Evolutionary conservation across 1,140 invertebrate genomes (phyloP).

Genomic region (Oryctes rhinoceros): DNA sequence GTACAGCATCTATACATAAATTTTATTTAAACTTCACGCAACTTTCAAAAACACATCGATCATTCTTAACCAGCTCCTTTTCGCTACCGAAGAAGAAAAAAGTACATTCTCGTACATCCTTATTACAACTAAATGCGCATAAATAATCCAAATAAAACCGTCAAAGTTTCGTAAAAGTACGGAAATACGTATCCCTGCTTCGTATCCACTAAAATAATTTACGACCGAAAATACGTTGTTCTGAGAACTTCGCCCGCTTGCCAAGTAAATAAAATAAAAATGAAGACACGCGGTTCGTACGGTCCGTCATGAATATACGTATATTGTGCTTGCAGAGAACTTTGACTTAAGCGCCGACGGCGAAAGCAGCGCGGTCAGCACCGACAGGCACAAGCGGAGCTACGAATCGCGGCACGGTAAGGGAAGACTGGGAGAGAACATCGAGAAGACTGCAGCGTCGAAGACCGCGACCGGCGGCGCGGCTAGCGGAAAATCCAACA

Average conservation of each 20-base stretch:
- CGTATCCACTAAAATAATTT: too few relatives aligned
- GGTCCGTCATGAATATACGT: background rate
- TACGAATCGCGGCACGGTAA: constrained; percentile 34
- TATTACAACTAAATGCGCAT: too few relatives aligned
- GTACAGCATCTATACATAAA: too few relatives aligned
- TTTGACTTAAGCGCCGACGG: background rate
- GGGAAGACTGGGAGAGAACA: background rate
- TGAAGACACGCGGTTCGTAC: background rate
- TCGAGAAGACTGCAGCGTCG: background rate
- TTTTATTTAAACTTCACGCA: too few relatives aligned
- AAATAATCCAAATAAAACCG: too few relatives aligned
- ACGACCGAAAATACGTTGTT: too few relatives aligned
- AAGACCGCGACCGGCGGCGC: background rate
- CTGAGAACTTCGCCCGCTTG: background rate
- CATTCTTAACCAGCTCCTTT: too few relatives aligned
- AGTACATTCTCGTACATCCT: too few relatives aligned
- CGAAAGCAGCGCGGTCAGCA: background rate
- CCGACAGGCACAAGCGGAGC: constrained; percentile 18
- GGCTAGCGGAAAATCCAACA: constrained; percentile 44
- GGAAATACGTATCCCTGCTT: too few relatives aligned
- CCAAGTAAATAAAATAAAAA: background rate
- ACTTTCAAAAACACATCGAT: too few relatives aligned
- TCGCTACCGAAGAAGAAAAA: too few relatives aligned
- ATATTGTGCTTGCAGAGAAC: constrained; percentile 12
- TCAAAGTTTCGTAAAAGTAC: too few relatives aligned